Conservation (phyloP, 2,113 vertebrate species). For the Halcyon senegalensis region DNA sequence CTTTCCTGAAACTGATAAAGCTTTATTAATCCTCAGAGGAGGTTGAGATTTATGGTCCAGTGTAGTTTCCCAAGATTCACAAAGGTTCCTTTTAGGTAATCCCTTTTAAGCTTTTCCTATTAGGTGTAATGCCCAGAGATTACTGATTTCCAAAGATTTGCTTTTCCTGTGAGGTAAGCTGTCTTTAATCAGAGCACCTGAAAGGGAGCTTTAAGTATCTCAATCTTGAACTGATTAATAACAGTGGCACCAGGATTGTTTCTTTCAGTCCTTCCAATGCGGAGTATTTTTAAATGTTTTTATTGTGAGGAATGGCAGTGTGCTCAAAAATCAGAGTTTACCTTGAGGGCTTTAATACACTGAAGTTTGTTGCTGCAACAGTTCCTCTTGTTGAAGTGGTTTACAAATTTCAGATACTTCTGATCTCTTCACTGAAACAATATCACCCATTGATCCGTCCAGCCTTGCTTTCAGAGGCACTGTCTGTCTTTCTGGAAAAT, state of each 20-base stretch:
- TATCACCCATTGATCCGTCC: not conserved
- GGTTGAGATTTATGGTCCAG: conserved; percentile 16
- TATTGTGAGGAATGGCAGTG: not conserved
- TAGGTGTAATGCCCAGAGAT: conserved; percentile 62
- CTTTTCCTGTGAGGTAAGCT: conserved; percentile 11
- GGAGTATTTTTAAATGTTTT: not conserved
- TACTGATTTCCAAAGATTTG: conserved; percentile 55
- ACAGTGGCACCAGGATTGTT: not conserved
- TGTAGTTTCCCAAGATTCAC: conserved; percentile 47
- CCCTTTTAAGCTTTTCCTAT: conserved; percentile 64
- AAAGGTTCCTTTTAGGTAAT: conserved; percentile 62
- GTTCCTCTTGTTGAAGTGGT: conserved; percentile 9
- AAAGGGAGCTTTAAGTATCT: conserved; percentile 22
- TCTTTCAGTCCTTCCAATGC: conserved; percentile 18
- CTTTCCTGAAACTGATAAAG: conserved; percentile 61
- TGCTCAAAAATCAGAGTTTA: conserved; percentile 12
- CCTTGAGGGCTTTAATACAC: not conserved
- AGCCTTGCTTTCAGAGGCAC: not conserved
- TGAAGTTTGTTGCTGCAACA: not conserved
- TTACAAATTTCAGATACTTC: conserved; percentile 14
- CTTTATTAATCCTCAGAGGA: conserved; percentile 42
- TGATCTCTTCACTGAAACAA: not conserved
- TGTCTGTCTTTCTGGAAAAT: not conserved
- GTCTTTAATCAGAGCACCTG: conserved; percentile 51
- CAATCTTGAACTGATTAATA: conserved; percentile 10